Evolutionary conservation across 2,797 vertebrate species (phyloP).

Genomic region (Antrozous pallidus): DNA sequence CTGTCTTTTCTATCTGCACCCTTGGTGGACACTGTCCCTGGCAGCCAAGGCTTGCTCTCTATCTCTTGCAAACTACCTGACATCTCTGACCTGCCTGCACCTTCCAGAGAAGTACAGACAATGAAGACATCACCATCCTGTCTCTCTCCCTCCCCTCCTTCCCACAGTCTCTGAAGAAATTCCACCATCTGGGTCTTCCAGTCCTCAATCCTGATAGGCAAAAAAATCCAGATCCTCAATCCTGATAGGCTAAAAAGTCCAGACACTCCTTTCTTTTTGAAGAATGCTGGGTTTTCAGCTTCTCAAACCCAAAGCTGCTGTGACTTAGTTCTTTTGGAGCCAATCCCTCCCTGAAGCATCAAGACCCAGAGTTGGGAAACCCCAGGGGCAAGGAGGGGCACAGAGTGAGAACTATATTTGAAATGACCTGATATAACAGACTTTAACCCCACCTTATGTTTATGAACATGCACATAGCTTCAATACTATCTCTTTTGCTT

Average conservation of each 20-base stretch:
- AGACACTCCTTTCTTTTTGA: background rate
- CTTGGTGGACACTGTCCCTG: too few relatives aligned
- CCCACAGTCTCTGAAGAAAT: background rate
- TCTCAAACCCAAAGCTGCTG: background rate
- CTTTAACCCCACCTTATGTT: background rate
- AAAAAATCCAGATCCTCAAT: background rate
- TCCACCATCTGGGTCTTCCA: background rate
- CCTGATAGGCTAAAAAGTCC: background rate
- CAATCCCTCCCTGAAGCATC: background rate
- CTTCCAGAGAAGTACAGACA: background rate
- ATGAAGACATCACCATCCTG: background rate
- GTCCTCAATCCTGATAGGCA: background rate
- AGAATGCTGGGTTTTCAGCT: background rate
- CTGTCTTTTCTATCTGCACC: background rate
- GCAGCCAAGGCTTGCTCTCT: background rate
- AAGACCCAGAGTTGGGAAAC: background rate
- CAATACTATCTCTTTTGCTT: background rate
- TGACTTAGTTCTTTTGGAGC: background rate
- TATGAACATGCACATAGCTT: background rate
- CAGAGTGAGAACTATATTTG: background rate
- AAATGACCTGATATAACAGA: background rate
- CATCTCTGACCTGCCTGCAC: background rate
- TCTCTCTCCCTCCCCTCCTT: background rate
- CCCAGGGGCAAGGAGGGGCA: background rate
- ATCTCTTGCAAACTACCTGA: background rate